phyloP scores from a whole-genome alignment of 2,113 vertebrate genomes.

The Erythrocercus mccallii region DNA sequence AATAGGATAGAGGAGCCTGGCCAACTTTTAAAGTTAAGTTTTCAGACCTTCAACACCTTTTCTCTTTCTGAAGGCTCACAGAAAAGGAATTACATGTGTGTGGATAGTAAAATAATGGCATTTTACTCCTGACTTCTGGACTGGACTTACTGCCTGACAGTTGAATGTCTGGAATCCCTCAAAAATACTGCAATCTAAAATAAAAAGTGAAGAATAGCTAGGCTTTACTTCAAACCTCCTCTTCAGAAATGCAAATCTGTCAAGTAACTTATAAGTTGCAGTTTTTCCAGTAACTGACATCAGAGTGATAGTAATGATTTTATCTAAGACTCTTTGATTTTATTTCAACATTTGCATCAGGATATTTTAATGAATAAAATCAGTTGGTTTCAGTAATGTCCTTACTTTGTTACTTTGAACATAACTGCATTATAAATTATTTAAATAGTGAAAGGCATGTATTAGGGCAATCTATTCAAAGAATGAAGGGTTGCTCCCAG shows the following conservation, averaged over 20 bases:
- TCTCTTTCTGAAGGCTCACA: not conserved
- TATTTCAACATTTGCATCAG: not conserved
- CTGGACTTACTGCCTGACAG: not conserved
- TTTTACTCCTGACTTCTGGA: not conserved
- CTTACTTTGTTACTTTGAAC: not conserved
- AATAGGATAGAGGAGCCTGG: not conserved
- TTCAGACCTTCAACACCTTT: not conserved
- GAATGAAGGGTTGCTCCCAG: not conserved
- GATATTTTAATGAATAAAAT: not conserved
- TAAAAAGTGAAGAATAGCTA: not conserved
- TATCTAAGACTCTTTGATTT: not conserved
- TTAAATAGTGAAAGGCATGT: not conserved
- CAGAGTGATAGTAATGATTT: not conserved
- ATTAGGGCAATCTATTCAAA: not conserved
- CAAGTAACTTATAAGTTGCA: not conserved
- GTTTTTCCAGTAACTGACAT: not conserved
- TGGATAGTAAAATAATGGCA: not conserved
- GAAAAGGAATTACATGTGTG: not conserved
- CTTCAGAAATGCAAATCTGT: not conserved
- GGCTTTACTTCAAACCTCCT: not conserved
- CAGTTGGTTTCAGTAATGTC: not conserved
- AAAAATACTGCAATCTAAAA: not conserved
- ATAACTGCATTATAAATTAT: not conserved
- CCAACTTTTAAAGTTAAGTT: not conserved
- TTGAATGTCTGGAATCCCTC: not conserved